Evolutionary conservation across 2,797 vertebrate species (phyloP).

Genomic region (Anguilla marmorata): DNA sequence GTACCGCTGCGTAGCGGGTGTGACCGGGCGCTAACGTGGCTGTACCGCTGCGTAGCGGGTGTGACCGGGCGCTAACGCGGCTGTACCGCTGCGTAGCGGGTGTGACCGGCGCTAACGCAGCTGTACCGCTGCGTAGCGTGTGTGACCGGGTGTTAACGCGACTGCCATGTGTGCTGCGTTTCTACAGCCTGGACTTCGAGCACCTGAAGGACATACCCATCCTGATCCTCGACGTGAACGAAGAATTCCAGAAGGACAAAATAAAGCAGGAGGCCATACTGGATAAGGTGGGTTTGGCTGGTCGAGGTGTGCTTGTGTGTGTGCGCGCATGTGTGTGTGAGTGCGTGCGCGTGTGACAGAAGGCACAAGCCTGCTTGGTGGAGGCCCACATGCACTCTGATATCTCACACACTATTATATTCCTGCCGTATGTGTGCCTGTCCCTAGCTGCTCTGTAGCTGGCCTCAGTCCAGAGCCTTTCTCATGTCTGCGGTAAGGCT

Average conservation of each 20-base stretch:
- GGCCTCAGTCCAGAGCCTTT: neutral
- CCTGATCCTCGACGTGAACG: slow-evolving; percentile 76
- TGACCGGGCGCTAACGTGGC: too few species aligned
- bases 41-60: too few species aligned
- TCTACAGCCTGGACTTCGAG: slow-evolving; percentile 76
- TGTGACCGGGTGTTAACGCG: neutral
- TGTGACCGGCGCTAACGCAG: too few species aligned
- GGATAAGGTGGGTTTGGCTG: slow-evolving; percentile 66
- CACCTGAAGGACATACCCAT: slow-evolving; percentile 76
- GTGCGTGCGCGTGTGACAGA: neutral
- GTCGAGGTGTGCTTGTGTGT: neutral
- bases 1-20: too few species aligned
- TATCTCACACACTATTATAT: too few species aligned
- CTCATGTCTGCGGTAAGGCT: neutral
- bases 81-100: too few species aligned
- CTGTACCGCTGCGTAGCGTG: too few species aligned
- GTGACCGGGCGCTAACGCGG: too few species aligned
- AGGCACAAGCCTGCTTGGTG: slow-evolving; percentile 5
- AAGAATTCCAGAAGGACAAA: slow-evolving; percentile 79
- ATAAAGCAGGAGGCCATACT: slow-evolving; percentile 77
- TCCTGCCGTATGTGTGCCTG: neutral
- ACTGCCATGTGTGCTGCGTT: neutral
- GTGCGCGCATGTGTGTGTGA: neutral
- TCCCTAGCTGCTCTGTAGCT: neutral
- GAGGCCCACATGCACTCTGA: neutral